Evolutionary conservation across 2,113 vertebrate species (phyloP).

Genomic region (Xyrauchen texanus): DNA sequence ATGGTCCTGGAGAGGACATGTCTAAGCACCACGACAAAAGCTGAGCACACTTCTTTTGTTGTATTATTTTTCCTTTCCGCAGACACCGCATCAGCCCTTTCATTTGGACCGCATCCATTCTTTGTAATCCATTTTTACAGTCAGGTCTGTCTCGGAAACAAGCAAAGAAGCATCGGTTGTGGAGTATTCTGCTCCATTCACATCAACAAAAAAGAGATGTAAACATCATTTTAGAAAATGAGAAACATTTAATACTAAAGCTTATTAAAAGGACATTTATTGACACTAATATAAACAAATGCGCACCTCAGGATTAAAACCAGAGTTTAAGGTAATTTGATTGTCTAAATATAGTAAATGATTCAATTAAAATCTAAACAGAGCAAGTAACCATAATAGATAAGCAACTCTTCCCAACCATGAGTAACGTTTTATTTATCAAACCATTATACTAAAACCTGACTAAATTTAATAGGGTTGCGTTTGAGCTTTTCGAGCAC

Average conservation of each 20-base stretch:
- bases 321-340: neutral
- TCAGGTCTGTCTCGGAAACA: slow-evolving; percentile 4
- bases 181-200: neutral
- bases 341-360: neutral
- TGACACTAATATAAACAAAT: neutral
- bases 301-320: too few species aligned
- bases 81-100: slow-evolving; percentile 29
- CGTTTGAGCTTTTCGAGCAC: slow-evolving; percentile 34
- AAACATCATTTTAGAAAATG: neutral
- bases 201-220: neutral
- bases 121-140: slow-evolving; percentile 48
- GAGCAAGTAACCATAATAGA: too few species aligned
- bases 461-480: slow-evolving; percentile 32
- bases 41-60: slow-evolving; percentile 19
- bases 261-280: neutral
- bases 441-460: slow-evolving; percentile 15
- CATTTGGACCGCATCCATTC: slow-evolving; percentile 33
- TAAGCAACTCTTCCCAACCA: neutral
- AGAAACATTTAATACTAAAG: too few species aligned
- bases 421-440: slow-evolving; percentile 1
- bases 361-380: neutral
- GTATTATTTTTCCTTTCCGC: slow-evolving; percentile 42
- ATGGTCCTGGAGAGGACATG: neutral
- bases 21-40: slow-evolving; percentile 14
- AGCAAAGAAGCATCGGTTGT: slow-evolving; percentile 10